A percentile compares a stretch with the other conserved stretches of the same genome.
phyloP scores from a whole-genome alignment of 2,113 vertebrate genomes.

The Miniopterus natalensis region DNA sequence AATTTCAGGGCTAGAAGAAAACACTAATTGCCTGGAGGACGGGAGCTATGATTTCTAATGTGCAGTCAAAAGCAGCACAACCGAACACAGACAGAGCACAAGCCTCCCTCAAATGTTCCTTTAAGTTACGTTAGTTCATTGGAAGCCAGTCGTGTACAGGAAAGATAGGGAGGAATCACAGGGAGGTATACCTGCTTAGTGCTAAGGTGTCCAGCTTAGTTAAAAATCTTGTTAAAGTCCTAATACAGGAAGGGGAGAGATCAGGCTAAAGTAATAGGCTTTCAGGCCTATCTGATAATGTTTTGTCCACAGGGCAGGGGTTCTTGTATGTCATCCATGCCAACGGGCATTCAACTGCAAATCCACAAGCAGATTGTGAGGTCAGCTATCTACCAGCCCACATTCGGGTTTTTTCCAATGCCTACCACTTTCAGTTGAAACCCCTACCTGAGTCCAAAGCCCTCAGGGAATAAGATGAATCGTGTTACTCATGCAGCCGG shows the following conservation, averaged over 20 bases:
- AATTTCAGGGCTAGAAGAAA: neutral
- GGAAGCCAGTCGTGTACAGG: neutral
- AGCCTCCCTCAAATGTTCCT: neutral
- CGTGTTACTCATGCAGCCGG: neutral
- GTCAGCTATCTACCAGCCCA: neutral
- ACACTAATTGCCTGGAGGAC: neutral
- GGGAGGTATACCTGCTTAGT: neutral
- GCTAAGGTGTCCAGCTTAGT: neutral
- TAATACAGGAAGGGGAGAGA: neutral
- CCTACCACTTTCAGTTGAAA: neutral
- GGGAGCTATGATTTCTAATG: neutral
- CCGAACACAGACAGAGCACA: neutral
- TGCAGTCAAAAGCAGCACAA: neutral
- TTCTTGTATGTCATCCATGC: neutral
- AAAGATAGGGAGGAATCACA: neutral
- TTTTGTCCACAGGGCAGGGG: neutral
- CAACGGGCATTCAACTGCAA: neutral
- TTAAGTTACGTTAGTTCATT: neutral
- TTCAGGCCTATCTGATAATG: neutral
- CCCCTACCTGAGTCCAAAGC: neutral
- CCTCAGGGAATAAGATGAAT: neutral
- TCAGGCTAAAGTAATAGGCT: neutral
- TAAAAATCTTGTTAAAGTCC: slow-evolving; percentile 23
- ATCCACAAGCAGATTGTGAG: neutral
- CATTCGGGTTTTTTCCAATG: neutral